Conservation (phyloP, 2,113 vertebrate genomes). For the Petroica traversi region DNA sequence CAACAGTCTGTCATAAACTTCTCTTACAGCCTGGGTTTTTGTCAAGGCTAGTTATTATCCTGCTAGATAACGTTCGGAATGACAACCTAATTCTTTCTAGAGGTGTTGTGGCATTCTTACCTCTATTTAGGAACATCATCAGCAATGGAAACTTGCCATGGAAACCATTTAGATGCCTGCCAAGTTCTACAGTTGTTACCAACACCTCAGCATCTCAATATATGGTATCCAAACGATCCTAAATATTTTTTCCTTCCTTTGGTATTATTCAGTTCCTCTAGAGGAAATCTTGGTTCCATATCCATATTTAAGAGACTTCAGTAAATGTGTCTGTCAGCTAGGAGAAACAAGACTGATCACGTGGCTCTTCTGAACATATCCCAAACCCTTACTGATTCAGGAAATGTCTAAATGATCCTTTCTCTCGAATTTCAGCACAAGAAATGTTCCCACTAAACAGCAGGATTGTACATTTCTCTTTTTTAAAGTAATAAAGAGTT, state of each 20-base stretch:
- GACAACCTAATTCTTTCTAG: background rate
- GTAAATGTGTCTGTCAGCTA: accelerated
- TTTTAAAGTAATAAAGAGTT: background rate
- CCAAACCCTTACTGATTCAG: background rate
- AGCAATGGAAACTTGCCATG: background rate
- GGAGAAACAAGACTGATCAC: background rate
- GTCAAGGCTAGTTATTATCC: background rate
- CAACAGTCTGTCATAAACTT: background rate
- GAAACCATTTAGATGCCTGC: background rate
- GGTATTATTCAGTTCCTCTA: background rate
- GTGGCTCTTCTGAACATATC: background rate
- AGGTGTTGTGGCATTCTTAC: background rate
- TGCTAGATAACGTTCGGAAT: background rate
- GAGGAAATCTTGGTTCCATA: background rate
- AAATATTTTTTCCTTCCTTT: background rate
- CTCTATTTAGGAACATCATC: background rate
- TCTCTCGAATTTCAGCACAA: background rate
- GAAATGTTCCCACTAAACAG: background rate
- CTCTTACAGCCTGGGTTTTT: background rate
- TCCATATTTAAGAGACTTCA: background rate
- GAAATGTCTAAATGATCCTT: background rate
- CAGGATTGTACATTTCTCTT: background rate
- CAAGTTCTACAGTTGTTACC: background rate
- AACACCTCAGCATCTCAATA: background rate
- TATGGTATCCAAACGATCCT: background rate